Conservation (phyloP, 2,797 vertebrate genomes). For the Muraenolepis orangiensis region DNA sequence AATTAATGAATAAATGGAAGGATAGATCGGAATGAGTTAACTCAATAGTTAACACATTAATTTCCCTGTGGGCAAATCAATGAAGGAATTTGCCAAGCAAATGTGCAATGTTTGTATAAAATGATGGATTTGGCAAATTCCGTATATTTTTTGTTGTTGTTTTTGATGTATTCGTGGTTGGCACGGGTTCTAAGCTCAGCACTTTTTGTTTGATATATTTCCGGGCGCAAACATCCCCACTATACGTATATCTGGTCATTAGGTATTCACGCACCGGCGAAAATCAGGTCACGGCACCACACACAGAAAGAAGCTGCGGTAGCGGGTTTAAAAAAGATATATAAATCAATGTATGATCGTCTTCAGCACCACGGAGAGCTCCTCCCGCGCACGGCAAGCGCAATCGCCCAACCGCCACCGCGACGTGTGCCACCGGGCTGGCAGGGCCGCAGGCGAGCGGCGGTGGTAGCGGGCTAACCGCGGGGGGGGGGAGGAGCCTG, state of each 20-base stretch:
- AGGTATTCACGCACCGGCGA: background rate
- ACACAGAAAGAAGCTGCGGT: too few species aligned
- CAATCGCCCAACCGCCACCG: conserved; percentile 39
- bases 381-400: too few species aligned
- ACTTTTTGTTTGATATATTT: background rate
- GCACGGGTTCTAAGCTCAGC: background rate
- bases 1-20: background rate
- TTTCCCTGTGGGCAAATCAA: background rate
- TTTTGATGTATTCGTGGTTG: too few species aligned
- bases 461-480: conserved; percentile 65
- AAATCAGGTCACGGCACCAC: background rate
- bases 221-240: background rate
- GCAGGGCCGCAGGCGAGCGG: conserved; percentile 54
- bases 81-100: background rate
- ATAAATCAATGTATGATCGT: too few species aligned
- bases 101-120: background rate
- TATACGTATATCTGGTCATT: background rate
- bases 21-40: background rate
- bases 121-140: background rate
- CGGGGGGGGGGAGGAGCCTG: too few species aligned
- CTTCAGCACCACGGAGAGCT: too few species aligned
- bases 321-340: too few species aligned
- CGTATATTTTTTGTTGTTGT: background rate
- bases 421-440: conserved; percentile 46
- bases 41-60: background rate